Percentiles rank a stretch among this genome's conserved stretches.
These are phyloP conservation scores for Caenorhabditis doughertyi DNA, from an alignment of 2,888 invertebrate species.

Conservation along the genomic window DNA sequence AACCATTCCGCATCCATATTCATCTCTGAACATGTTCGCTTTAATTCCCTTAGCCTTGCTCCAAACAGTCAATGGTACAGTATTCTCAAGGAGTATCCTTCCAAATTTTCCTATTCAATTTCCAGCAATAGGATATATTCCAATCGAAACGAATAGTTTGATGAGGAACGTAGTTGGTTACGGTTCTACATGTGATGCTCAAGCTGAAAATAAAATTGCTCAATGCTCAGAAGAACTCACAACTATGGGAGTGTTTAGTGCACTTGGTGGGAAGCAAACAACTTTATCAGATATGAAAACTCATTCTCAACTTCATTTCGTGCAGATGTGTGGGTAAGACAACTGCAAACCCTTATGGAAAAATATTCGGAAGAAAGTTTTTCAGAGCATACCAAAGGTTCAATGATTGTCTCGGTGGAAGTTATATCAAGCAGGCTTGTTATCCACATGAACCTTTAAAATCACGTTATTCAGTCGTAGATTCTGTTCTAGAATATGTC, in stretches of 20 bases:
- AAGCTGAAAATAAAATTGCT: slow-evolving; percentile 68
- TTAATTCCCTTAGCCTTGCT: slow-evolving; percentile 38
- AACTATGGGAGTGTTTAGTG: slow-evolving; percentile 68
- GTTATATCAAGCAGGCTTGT: slow-evolving; percentile 71
- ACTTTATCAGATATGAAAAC: slow-evolving; percentile 68
- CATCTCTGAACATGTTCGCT: slow-evolving; percentile 32
- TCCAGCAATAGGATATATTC: slow-evolving; percentile 58
- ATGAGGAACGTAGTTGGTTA: slow-evolving; percentile 54
- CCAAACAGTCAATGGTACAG: slow-evolving; percentile 49
- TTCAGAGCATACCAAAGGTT: slow-evolving; percentile 72
- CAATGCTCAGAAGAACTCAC: slow-evolving; percentile 64
- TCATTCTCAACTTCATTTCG: slow-evolving; percentile 69
- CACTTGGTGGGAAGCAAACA: slow-evolving; percentile 51
- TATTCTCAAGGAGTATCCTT: slow-evolving; percentile 19
- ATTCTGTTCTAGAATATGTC: slow-evolving; percentile 72
- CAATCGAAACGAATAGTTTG: slow-evolving; percentile 58
- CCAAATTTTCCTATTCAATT: slow-evolving; percentile 32
- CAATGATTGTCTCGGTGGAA: slow-evolving; percentile 72
- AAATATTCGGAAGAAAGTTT: no score
- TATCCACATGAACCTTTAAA: slow-evolving; percentile 74
- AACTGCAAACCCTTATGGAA: no score
- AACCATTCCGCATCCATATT: slow-evolving; percentile 26
- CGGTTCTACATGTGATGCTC: slow-evolving; percentile 58
- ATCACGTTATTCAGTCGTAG: slow-evolving; percentile 70
- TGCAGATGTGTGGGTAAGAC: slow-evolving; percentile 72